Evolutionary conservation across 1,140 invertebrate species (phyloP).

Genomic region (Ectropis grisescens): DNA sequence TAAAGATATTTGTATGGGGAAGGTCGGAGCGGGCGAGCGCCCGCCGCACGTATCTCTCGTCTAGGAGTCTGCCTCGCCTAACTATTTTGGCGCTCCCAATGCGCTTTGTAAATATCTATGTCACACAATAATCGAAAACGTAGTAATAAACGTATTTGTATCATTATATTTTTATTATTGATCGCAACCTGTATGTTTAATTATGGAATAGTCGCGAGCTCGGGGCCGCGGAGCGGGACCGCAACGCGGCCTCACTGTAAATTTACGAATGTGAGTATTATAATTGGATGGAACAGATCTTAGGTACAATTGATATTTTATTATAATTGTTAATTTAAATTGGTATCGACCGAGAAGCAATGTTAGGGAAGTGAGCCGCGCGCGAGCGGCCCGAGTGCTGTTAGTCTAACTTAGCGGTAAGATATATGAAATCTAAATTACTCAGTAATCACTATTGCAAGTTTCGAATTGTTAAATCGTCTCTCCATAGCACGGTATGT

Average conservation of each 20-base stretch:
- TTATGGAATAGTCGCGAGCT: no score
- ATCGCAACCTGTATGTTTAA: conserved; percentile 66
- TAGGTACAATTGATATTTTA: conserved; percentile 70
- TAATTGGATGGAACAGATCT: conserved; percentile 63
- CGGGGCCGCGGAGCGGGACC: no score
- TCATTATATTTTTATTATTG: conserved; percentile 70
- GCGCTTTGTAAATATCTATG: conserved; percentile 68
- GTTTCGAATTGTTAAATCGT: conserved; percentile 61
- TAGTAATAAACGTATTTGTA: conserved; percentile 68
- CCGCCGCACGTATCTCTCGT: conserved; percentile 20
- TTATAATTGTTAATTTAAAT: conserved; percentile 68
- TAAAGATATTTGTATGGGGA: conserved; percentile 34
- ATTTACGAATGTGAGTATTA: conserved; percentile 57
- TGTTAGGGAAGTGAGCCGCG: conserved; percentile 42
- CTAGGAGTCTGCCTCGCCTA: conserved; percentile 44
- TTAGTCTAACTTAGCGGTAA: conserved; percentile 64
- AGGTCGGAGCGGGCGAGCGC: background rate
- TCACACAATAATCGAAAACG: conserved; percentile 68
- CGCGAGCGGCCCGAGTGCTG: conserved; percentile 44
- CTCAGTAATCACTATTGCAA: conserved; percentile 65
- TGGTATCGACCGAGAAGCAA: conserved; percentile 65
- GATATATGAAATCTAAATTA: conserved; percentile 65
- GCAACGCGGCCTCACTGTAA: conserved; percentile 35
- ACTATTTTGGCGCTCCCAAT: conserved; percentile 41
- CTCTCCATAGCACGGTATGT: conserved; percentile 64